phyloP scores from a whole-genome alignment of 2,797 vertebrate species.

The Anableps anableps region DNA sequence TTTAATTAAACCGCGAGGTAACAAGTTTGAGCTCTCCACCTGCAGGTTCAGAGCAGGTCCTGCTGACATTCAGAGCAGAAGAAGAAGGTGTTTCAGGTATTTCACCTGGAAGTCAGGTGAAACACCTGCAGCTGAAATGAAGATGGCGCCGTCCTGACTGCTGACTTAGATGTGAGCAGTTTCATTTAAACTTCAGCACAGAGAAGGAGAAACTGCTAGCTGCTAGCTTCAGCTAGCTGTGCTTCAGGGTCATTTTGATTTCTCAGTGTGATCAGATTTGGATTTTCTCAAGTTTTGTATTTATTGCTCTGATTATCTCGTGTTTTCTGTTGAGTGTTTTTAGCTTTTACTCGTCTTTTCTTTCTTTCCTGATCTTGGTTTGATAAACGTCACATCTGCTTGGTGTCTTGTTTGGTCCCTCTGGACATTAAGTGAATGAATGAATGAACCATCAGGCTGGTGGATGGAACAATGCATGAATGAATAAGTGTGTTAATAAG shows the following conservation, averaged over 20 bases:
- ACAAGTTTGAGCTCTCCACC: constrained; percentile 14
- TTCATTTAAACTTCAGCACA: neutral
- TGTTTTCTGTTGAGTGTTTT: neutral
- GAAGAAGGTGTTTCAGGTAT: neutral
- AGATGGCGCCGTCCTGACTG: neutral
- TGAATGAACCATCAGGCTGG: neutral
- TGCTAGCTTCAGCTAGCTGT: too few species aligned
- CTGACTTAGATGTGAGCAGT: neutral
- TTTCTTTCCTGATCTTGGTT: neutral
- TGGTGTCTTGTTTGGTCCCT: neutral
- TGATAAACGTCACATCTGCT: neutral
- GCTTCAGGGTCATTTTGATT: too few species aligned
- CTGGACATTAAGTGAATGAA: neutral
- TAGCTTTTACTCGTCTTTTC: neutral
- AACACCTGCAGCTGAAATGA: neutral
- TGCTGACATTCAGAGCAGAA: constrained; percentile 8
- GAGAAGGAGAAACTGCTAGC: fast-evolving
- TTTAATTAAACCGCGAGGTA: constrained; percentile 19
- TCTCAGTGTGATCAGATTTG: too few species aligned
- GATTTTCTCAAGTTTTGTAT: neutral
- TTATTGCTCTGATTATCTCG: neutral
- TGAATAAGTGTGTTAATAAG: too few species aligned
- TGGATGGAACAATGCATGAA: too few species aligned
- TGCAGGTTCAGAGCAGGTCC: constrained; percentile 10
- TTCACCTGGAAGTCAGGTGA: neutral